Evolutionary conservation across 2,113 vertebrate species (phyloP).

Genomic region (Nasalis larvatus): DNA sequence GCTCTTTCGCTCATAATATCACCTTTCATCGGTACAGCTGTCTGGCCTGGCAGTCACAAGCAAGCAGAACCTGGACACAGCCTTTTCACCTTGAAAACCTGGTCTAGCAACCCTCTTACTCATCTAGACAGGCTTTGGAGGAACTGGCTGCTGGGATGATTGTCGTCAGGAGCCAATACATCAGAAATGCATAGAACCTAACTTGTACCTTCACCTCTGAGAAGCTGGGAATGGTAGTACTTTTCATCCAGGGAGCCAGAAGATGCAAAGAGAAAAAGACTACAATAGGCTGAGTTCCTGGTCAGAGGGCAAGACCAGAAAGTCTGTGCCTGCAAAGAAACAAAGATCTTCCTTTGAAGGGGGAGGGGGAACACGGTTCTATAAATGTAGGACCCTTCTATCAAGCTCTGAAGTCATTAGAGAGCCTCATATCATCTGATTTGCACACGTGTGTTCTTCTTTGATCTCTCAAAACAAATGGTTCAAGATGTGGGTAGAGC

Average conservation of each 20-base stretch:
- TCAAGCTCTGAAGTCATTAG: background rate
- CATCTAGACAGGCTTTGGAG: background rate
- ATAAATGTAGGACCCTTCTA: background rate
- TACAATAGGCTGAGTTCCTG: background rate
- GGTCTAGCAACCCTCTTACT: background rate
- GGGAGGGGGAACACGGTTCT: background rate
- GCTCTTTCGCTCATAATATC: background rate
- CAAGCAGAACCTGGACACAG: background rate
- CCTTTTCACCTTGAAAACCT: background rate
- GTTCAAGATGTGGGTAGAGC: background rate
- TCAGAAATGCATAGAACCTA: background rate
- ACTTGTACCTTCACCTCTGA: background rate
- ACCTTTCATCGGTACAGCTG: constrained; percentile 15
- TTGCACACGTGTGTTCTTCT: background rate
- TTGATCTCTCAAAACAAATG: background rate
- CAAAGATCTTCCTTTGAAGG: background rate
- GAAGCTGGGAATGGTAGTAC: background rate
- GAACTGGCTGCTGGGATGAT: background rate
- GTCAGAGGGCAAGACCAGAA: background rate
- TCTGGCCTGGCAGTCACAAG: constrained; percentile 8
- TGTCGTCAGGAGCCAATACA: background rate
- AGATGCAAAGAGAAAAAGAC: background rate
- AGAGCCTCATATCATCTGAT: background rate
- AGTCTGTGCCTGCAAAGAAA: background rate
- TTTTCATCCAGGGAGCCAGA: background rate